Evolutionary conservation across 2,888 invertebrate genomes (phyloP).

Genomic region (Linhomoeus sp.): DNA sequence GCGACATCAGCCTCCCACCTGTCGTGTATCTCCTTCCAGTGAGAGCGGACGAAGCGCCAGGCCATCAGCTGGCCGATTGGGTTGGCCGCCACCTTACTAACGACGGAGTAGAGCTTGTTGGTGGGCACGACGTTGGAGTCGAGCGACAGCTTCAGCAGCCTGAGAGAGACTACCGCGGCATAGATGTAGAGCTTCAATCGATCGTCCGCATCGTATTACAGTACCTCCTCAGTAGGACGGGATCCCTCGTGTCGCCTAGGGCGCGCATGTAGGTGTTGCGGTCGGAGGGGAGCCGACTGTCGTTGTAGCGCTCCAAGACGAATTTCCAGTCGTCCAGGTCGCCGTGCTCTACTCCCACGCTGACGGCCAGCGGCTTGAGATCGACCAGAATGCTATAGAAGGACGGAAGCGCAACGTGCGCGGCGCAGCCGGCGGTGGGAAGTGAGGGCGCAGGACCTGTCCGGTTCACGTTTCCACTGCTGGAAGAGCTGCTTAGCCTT

Average conservation of each 20-base stretch:
- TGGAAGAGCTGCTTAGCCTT: too few species aligned
- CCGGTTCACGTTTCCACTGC: too few species aligned
- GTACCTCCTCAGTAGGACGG: background rate
- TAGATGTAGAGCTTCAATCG: background rate
- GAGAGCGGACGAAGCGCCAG: slow-evolving; percentile 50
- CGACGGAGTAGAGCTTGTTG: slow-evolving; percentile 38
- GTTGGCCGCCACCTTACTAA: slow-evolving; percentile 49
- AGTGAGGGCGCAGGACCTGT: too few species aligned
- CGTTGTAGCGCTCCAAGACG: slow-evolving; percentile 7
- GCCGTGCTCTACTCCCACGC: slow-evolving; percentile 14
- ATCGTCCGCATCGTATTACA: background rate
- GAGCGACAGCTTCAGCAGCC: slow-evolving; percentile 10
- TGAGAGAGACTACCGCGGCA: too few species aligned
- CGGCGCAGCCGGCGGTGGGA: too few species aligned
- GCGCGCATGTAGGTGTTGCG: background rate
- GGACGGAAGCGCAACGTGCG: too few species aligned
- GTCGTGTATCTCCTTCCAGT: slow-evolving; percentile 44
- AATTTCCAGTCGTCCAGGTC: slow-evolving; percentile 12
- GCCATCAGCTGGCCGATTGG: slow-evolving; percentile 47
- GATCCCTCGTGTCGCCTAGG: background rate
- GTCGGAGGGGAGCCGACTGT: background rate
- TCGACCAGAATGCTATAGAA: slow-evolving; percentile 12
- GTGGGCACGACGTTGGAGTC: slow-evolving; percentile 26
- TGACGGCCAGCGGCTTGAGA: slow-evolving; percentile 11
- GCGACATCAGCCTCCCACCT: too few species aligned